Conservation (phyloP, 35 echinoderm and acorn worm species). For the Acanthaster planci region DNA sequence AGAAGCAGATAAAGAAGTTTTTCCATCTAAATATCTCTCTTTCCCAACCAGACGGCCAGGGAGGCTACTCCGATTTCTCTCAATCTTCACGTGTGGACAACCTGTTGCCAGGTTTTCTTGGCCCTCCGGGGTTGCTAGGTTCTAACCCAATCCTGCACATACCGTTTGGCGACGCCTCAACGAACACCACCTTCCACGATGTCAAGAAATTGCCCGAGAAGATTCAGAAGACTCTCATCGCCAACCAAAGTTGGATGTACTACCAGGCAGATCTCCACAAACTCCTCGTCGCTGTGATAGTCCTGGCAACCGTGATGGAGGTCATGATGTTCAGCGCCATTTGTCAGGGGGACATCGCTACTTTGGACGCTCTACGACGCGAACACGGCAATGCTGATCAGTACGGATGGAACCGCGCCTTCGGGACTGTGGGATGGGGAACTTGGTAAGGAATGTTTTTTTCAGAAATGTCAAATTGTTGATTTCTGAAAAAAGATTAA, state of each 20-base stretch:
- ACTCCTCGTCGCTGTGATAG: not conserved
- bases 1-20: not conserved
- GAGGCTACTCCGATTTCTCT: too few relatives aligned
- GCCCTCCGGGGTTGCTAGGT: too few relatives aligned
- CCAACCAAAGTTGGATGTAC: constrained; percentile 2
- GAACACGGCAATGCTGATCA: not conserved
- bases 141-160: too few relatives aligned
- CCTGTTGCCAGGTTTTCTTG: too few relatives aligned
- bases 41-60: not conserved
- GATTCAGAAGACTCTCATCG: not conserved
- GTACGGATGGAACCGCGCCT: not conserved
- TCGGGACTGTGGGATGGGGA: not conserved
- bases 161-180: too few relatives aligned
- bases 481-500: too few relatives aligned
- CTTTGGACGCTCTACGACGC: not conserved
- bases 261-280: not conserved
- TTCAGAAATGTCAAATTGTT: too few relatives aligned
- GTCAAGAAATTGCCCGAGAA: not conserved
- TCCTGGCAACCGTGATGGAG: not conserved
- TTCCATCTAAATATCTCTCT: constrained; percentile 6
- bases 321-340: not conserved
- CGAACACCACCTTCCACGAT: too few relatives aligned
- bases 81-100: too few relatives aligned
- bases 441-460: not conserved
- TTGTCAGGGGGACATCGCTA: not conserved